Base-by-base conservation (phyloP, 2,797 vertebrate species). In the Falco biarmicus region DNA sequence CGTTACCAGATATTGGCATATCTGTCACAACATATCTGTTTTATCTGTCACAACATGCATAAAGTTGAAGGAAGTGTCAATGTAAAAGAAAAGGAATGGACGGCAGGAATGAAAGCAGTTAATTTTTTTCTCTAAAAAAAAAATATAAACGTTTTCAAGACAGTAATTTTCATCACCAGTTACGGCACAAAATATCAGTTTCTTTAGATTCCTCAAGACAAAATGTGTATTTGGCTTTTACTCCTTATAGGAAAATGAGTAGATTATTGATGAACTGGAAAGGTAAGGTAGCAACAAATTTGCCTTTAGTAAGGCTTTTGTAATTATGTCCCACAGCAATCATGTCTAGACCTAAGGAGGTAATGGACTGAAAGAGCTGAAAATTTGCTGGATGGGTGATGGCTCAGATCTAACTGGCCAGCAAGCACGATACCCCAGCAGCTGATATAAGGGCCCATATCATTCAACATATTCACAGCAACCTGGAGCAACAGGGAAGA, bases 391-490 rank as follows among this genome's bases (percentile, higher is more conserved):
- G 12, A 24, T 48, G 34, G 34, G 37, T 51, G 54, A 50, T 51
- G n/a, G 18, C 47, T 56, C 53, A 75, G 28, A 28, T 41, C 28
- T 57, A 83, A 0, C 13, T 53, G 19, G 6, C 15, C n/a, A 84
- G 37, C 47, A 80, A 84, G n/a, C 25, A 45, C 28, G 63, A 32
- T 15, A n/a, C 7, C 22, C 15, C 64, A 60, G 2, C 7, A 63
- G 22, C 0, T 71, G 28, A 29, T 37, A 9, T 15, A 41, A n/a
- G 1, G 21, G 16, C 25, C 13, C 3, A 1, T 25, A 28, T 63
- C 39, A 37, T 50, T 77, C 73, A 79, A 19, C 4, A 10, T 26
- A 31, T 20, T 63, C 10, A 50, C 29, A 32, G 25, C 43, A 88
- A 25, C 17, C 6, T 32, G 32, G 59, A 85, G 18, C 57, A 59